These are phyloP conservation scores for Tragelaphus oryx DNA, from an alignment of 2,797 vertebrate genomes.

Conservation along the genomic window DNA sequence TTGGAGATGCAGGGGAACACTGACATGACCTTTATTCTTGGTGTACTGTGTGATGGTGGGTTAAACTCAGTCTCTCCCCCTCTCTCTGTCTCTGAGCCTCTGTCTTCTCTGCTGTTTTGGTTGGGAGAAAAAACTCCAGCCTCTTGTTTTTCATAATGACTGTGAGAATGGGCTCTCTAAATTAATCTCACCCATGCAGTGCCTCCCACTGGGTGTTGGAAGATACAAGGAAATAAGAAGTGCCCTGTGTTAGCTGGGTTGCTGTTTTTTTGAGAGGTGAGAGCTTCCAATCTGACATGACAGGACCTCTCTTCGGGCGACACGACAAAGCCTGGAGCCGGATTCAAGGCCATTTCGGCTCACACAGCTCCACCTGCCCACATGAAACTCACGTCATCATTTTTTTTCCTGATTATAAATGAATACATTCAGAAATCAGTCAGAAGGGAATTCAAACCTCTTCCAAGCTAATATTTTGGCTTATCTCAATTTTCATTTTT, in stretches of 20 bases:
- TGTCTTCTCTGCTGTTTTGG: neutral
- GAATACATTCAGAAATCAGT: neutral
- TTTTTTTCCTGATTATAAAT: neutral
- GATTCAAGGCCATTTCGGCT: neutral
- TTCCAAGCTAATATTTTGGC: neutral
- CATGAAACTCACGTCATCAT: neutral
- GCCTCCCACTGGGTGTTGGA: neutral
- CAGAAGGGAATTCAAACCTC: neutral
- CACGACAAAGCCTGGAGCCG: neutral
- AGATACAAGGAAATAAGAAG: rapidly evolving
- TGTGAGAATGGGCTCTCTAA: neutral
- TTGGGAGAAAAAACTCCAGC: neutral
- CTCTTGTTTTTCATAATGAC: neutral
- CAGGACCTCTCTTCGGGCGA: neutral
- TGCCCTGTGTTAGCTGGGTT: rapidly evolving
- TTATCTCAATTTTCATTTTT: neutral
- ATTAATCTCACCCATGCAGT: rapidly evolving
- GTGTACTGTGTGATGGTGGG: rapidly evolving
- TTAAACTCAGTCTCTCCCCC: too few species aligned
- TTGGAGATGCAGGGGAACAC: neutral
- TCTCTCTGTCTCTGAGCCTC: neutral
- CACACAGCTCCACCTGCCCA: neutral
- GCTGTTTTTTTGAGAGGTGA: neutral
- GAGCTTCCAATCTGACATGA: neutral
- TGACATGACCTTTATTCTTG: too few species aligned